Evolutionary conservation across 1,140 invertebrate genomes (phyloP).

Genomic region (Drosophila melanica): DNA sequence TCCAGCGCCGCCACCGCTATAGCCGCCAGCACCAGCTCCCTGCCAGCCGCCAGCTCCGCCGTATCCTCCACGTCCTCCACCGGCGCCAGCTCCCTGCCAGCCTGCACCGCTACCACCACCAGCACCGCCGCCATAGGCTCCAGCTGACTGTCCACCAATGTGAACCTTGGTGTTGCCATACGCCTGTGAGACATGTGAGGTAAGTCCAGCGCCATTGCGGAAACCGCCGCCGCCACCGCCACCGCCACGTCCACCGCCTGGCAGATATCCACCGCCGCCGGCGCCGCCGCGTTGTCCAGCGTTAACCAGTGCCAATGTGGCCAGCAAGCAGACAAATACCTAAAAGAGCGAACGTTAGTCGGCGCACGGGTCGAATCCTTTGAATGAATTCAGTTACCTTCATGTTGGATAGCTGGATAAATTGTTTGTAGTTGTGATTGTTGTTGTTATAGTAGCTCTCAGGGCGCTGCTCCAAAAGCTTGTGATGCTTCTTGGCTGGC

Average conservation of each 20-base stretch:
- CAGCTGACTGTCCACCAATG: conserved; percentile 47
- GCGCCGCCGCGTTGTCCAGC: conserved; percentile 65
- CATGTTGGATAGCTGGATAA: conserved; percentile 40
- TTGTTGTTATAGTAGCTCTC: conserved; percentile 38
- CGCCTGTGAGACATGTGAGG: conserved; percentile 62
- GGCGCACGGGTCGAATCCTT: neutral
- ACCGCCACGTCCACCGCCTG: conserved; percentile 47
- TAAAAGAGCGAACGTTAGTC: conserved; percentile 2
- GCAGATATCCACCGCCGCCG: conserved; percentile 42
- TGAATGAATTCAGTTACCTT: conserved; percentile 36
- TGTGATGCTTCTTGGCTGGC: conserved; percentile 54
- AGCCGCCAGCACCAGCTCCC: neutral
- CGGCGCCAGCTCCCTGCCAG: conserved; percentile 9
- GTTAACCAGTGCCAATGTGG: conserved; percentile 60
- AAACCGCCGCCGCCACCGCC: conserved; percentile 53
- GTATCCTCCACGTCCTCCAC: conserved; percentile 26
- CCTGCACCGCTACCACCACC: conserved; percentile 34
- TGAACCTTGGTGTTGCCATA: conserved; percentile 70
- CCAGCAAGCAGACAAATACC: conserved; percentile 68
- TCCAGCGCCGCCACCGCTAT: conserved; percentile 27
- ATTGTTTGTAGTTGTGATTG: conserved; percentile 18
- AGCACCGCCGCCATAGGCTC: conserved; percentile 31
- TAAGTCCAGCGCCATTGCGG: conserved; percentile 55
- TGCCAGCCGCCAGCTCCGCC: conserved; percentile 7
- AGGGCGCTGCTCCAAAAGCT: conserved; percentile 56